Base-by-base conservation (phyloP, 2,113 vertebrate species). In the Macaca nemestrina region DNA sequence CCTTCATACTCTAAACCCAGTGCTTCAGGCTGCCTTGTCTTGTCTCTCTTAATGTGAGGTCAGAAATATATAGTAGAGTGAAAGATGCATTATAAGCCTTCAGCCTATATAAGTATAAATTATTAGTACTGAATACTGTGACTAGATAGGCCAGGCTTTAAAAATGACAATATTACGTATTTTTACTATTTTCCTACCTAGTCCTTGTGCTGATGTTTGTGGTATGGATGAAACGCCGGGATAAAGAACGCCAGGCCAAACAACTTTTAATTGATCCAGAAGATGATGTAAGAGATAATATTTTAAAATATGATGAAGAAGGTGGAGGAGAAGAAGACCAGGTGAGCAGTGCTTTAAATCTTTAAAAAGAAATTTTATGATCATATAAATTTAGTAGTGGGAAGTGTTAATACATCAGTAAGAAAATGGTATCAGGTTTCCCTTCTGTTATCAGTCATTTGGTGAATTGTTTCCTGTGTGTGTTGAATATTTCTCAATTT, bases 271-370 rank as follows among this genome's bases (percentile, higher is more conserved):
- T 99, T 52, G 99, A 99, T 97, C 99, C 99, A 0, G 99, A 99
- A 98, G 99, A 99, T 96, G 99, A 99, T 73, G 99, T 99, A 83
- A 98, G 99, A 94, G 99, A 99, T 98, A 99, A 99, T 98, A 99
- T 99, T 97, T 98, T 99, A 93, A 99, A 99, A 98, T 99, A 99
- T 0, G 99, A 99, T n/a, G 99, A 99, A 98, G 99, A 99, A 98
- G 99, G 99, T 50, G 99, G 99, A 85, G 99, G 99, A 98, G 99
- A 99, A 98, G 99, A 99, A 98, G 99, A 99, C 98, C 99, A 99
- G 99, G 99, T 99, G 89, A 99, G 98, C 79, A 90, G 5, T n/a
- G 25, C 45, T 84, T 57, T 75, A 85, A 59, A 73, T 57, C 25
- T 92, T 87, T 57, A 13, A 59, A 64, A 40, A 12, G 23, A 61